These are phyloP conservation scores for Climacteris rufus DNA, from an alignment of 2,113 vertebrate species.

Conservation along the genomic window DNA sequence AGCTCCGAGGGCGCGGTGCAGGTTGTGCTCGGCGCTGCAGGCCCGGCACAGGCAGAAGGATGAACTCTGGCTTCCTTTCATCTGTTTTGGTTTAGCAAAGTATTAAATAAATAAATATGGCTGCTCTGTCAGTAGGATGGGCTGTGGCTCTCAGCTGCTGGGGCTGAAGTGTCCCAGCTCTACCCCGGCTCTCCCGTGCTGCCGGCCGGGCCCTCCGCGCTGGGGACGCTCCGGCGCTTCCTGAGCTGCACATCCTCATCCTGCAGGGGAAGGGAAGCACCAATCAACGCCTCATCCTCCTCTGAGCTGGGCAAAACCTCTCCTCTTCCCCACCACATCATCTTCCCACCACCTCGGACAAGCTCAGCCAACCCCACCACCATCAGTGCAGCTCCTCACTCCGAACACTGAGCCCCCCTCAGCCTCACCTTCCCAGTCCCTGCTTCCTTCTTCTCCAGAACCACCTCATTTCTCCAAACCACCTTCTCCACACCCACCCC, in stretches of 20 bases:
- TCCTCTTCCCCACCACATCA: not conserved
- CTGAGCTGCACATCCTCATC: constrained; percentile 50
- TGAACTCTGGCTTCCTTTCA: not conserved
- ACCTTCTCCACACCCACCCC: not conserved
- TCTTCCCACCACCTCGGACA: not conserved
- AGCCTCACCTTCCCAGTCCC: not conserved
- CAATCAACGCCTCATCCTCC: not conserved
- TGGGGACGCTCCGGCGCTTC: not conserved
- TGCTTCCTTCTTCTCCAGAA: not conserved
- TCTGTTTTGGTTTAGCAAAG: not conserved
- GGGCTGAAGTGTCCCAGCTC: too few relatives aligned
- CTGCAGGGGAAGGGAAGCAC: not conserved
- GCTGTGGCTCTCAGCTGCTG: not conserved
- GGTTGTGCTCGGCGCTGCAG: not conserved
- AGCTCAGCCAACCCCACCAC: not conserved
- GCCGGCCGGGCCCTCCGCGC: not conserved
- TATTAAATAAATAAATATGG: not conserved
- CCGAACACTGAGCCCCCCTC: not conserved
- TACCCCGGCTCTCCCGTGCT: not conserved
- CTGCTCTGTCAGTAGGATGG: not conserved
- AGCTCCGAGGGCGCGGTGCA: not conserved
- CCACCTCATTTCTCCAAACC: not conserved
- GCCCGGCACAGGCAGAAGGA: not conserved
- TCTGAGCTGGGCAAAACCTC: not conserved
- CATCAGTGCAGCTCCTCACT: not conserved